Evolutionary conservation across 2,888 invertebrate genomes (phyloP), one percentile per base, ranked within the genome.

Genomic region (Andricus quercusramuli): DNA sequence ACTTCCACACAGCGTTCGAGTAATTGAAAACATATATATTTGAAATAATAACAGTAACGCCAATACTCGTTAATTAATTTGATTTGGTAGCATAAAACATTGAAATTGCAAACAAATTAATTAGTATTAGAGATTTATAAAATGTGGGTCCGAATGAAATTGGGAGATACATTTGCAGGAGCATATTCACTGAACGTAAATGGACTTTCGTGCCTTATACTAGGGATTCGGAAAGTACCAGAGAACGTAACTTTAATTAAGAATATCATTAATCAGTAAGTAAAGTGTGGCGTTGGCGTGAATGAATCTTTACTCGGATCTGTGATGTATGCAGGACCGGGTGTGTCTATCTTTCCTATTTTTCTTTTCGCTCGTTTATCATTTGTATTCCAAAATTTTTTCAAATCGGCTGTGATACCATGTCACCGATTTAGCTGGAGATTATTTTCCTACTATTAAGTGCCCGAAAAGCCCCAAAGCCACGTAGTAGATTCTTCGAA

Each of bases 181-280:
- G 25, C 29, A 65, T 20, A 65, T 29, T 65, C 32, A 8, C 17
- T 32, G 65, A 3, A 20, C 9, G 56, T 17, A 17, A 65, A 65
- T 65, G 32, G 20, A 37, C 32, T 1, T n/a, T 17, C 17, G 8
- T 65, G 25, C 15, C 15, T 25, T 41, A 4, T 67, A 41, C 9
- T n/a, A 41, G 29, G 1, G 29, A 44, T 4, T 25, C 25, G 13
- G 25, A 13, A 56, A 74, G 56, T 37, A 74, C 51, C 29, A n/a
- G 29, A 51, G 56, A 32, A 51, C 2, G 56, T 51, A 32, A 29
- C 56, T 74, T 74, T 74, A 74, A 74, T 74, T 74, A 74, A 74
- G 74, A 56, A 74, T 56, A 56, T 74, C 74, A 74, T 74, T 74
- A 74, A 74, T 74, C 56, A 74, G 56, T 56, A n/a, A 32, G 74